Evolutionary conservation across 2,113 vertebrate species (phyloP), one percentile per base, ranked within the genome.

Genomic region (Oreochromis tanganicae): DNA sequence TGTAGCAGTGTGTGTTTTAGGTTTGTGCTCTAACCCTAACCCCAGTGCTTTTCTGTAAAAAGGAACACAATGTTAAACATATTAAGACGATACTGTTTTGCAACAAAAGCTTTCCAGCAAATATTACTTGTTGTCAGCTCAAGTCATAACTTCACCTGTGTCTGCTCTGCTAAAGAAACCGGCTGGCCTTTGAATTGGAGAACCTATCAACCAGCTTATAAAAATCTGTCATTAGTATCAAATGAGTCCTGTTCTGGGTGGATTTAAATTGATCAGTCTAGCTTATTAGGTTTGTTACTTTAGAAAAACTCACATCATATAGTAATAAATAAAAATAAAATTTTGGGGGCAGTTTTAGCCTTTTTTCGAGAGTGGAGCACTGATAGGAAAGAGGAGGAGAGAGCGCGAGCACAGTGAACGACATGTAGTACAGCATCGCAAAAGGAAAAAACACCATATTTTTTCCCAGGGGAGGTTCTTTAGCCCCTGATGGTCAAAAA

Each of bases 381-480:
- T 71, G 0, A 68, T 41, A 6, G 36, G n/a, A 71, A 43, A 71
- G 36, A 43, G 36, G 7, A 24, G 63, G 63, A 2, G 63, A 7
- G 36, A 41, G 19, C 21, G 19, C 13, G 32, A 36, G 17, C 17
- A 38, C 36, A 0, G 4, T 38, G 61, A 38, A 66, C 0, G 0
- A 38, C 11, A 13, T 66, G 11, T 38, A 38, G 34, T 68, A 21
- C 21, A 38, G 63, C 19, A 38, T 68, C 0, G 0, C 19, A 68
- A 38, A 38, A 38, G 21, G 10, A 68, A 66, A 66, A 66, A 66
- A 38, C 34, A 66, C 10, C 34, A 13, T 66, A 34, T 63, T 36
- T 63, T 29, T 19, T 1, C 17, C 61, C 34, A 38, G 24, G 71
- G 32, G 43, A 48, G 24, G 71, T 50, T 75, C 9, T 17, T 61